These are phyloP conservation scores for Andrena marginata DNA, from an alignment of 2,888 invertebrate genomes.

Conservation along the genomic window DNA sequence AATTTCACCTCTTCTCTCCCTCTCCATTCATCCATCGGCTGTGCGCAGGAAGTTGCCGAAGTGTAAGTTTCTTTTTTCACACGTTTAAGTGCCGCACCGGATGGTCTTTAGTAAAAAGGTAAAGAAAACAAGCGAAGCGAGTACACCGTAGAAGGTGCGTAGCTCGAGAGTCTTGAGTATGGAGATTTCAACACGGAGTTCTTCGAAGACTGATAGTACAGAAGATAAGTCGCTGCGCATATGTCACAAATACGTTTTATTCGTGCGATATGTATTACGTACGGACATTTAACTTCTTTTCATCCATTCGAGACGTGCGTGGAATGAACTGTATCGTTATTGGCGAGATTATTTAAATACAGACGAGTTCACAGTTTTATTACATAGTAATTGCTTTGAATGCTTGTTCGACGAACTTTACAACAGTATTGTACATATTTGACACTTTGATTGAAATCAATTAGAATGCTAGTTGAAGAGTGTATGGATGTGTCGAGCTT, in stretches of 20 bases:
- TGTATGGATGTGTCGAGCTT: background rate
- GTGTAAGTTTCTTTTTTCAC: slow-evolving; percentile 37
- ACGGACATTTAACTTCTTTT: slow-evolving; percentile 36
- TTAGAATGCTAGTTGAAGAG: slow-evolving; percentile 10
- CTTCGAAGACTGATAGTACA: background rate
- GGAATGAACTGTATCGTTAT: slow-evolving; percentile 38
- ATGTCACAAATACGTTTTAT: slow-evolving; percentile 34
- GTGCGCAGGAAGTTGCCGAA: slow-evolving; percentile 53
- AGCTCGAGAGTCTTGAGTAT: background rate
- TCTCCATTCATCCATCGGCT: slow-evolving; percentile 22
- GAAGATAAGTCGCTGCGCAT: background rate
- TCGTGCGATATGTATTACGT: slow-evolving; percentile 54
- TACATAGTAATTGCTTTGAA: slow-evolving; percentile 18
- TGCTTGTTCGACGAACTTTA: slow-evolving; percentile 17
- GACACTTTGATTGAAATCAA: slow-evolving; percentile 15
- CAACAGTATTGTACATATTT: slow-evolving; percentile 45
- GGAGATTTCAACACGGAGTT: background rate
- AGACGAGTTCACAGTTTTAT: slow-evolving; percentile 24
- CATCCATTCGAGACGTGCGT: background rate
- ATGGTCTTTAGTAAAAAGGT: slow-evolving; percentile 41
- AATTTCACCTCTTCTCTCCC: slow-evolving; percentile 55
- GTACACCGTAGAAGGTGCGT: background rate
- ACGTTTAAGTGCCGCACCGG: slow-evolving; percentile 37
- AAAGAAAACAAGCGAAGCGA: slow-evolving; percentile 14
- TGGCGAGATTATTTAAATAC: slow-evolving; percentile 22